Conservation (phyloP, 2,113 vertebrate species). For the Erythrocercus mccallii region DNA sequence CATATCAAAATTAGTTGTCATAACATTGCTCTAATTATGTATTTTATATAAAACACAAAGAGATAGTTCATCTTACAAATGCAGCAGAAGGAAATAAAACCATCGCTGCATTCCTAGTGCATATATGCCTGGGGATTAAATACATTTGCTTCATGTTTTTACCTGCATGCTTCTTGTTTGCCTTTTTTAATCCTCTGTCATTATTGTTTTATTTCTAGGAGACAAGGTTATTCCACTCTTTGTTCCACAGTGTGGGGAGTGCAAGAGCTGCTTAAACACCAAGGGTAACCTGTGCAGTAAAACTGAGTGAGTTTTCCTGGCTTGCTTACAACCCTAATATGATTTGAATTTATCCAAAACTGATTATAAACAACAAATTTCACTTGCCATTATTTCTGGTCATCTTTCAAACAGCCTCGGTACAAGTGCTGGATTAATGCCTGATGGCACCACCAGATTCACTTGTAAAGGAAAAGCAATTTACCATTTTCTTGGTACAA, state of each 20-base stretch:
- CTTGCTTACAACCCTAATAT: neutral
- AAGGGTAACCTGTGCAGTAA: constrained; percentile 55
- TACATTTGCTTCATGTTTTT: neutral
- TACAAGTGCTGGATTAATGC: constrained; percentile 51
- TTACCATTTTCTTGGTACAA: constrained; percentile 56
- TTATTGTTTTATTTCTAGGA: constrained; percentile 51
- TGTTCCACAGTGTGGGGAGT: constrained; percentile 67
- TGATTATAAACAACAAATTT: neutral
- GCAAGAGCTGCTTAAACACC: constrained; percentile 34
- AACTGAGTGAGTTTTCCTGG: constrained; percentile 43
- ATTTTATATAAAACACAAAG: neutral
- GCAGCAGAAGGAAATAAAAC: neutral
- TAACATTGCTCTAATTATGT: neutral
- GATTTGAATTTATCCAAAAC: neutral
- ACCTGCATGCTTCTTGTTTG: neutral
- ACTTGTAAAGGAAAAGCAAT: constrained; percentile 70
- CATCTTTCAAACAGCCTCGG: constrained; percentile 11
- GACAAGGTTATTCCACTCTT: constrained; percentile 72
- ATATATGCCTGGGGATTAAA: neutral
- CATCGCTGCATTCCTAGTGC: neutral
- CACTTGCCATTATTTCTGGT: neutral
- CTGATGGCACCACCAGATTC: constrained; percentile 68
- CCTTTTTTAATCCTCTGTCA: neutral
- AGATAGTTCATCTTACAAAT: neutral
- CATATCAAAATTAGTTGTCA: neutral